These are phyloP conservation scores for Drosophila paulistorum DNA, from an alignment of 1,140 invertebrate species.

Conservation along the genomic window DNA sequence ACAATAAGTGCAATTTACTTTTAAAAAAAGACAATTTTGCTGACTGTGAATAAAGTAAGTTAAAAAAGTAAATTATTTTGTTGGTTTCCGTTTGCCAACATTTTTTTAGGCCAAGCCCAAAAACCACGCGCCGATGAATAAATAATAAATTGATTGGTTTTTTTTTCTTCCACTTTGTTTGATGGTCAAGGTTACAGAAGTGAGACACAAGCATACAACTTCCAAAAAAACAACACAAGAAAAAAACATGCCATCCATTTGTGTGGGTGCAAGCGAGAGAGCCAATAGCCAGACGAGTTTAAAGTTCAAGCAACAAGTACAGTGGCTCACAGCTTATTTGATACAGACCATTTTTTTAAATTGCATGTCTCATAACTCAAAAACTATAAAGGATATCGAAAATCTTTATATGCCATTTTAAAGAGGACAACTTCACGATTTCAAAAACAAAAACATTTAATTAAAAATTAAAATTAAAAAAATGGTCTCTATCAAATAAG, in stretches of 20 bases:
- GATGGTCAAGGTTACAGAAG: constrained; percentile 72
- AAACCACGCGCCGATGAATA: constrained; percentile 28
- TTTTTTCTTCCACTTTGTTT: constrained; percentile 33
- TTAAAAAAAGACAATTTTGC: neutral
- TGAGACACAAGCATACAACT: constrained; percentile 35
- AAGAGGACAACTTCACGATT: no score
- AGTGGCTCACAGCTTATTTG: no score
- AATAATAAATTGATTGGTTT: constrained; percentile 45
- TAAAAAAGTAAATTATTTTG: neutral
- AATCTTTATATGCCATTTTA: no score
- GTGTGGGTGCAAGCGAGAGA: constrained; percentile 34
- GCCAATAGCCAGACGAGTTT: constrained; percentile 35
- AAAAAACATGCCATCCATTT: constrained; percentile 17
- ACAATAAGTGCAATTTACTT: neutral
- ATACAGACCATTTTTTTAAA: no score
- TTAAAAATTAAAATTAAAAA: no score
- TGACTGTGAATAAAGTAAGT: constrained; percentile 10
- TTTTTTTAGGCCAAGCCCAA: constrained; percentile 22
- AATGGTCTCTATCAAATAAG: no score
- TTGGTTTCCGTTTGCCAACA: neutral
- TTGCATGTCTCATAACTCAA: no score
- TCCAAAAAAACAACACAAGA: neutral
- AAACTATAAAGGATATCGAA: no score
- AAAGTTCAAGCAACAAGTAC: constrained; percentile 58
- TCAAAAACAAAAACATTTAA: no score